These are phyloP conservation scores for Erythrocebus patas DNA, from an alignment of 2,113 vertebrate genomes.

Conservation along the genomic window DNA sequence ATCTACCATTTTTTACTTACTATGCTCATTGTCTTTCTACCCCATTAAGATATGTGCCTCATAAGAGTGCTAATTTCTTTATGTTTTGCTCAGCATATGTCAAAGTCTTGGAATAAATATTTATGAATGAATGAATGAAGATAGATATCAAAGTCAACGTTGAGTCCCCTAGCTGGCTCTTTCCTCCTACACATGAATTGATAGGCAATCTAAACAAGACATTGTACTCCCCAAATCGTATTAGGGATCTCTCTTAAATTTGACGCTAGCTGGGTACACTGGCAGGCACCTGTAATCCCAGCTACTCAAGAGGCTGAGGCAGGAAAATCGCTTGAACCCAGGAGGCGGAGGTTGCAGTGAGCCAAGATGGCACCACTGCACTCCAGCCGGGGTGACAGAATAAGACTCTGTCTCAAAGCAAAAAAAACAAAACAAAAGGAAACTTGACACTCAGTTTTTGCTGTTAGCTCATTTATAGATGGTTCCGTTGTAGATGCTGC, in stretches of 20 bases:
- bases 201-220: background rate
- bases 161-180: background rate
- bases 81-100: background rate
- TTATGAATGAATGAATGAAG: background rate
- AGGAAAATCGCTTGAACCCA: too few relatives aligned
- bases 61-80: background rate
- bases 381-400: too few relatives aligned
- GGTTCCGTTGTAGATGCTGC: background rate
- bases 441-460: too few relatives aligned
- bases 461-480: background rate
- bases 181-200: background rate
- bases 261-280: background rate
- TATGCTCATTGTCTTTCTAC: background rate
- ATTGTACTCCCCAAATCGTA: background rate
- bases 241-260: background rate
- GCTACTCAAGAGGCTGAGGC: too few relatives aligned
- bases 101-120: background rate
- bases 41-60: background rate
- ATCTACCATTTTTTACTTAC: background rate
- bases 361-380: too few relatives aligned
- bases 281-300: too few relatives aligned
- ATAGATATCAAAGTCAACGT: background rate
- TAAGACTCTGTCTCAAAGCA: too few relatives aligned
- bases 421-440: too few relatives aligned
- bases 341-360: too few relatives aligned